These are phyloP conservation scores for Calidris pugnax DNA, from an alignment of 2,113 vertebrate species.

Conservation along the genomic window DNA sequence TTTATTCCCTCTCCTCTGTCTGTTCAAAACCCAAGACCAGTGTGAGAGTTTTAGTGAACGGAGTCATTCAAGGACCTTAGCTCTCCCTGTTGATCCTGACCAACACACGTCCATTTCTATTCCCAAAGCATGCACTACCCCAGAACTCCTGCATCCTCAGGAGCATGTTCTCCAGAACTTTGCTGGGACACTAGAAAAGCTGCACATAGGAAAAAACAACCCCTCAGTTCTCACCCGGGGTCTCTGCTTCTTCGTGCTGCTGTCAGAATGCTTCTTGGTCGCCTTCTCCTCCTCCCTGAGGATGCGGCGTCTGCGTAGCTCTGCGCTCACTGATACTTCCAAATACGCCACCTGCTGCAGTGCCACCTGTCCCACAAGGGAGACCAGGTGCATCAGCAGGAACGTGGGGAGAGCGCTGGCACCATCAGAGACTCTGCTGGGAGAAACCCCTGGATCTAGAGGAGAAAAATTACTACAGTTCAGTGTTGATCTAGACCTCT, in stretches of 20 bases:
- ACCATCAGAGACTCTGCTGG: not conserved
- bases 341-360: constrained; percentile 91
- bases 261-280: constrained; percentile 9
- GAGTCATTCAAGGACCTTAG: not conserved
- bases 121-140: not conserved
- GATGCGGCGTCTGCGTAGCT: constrained; percentile 86
- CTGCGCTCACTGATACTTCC: constrained; percentile 87
- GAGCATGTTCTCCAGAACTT: not conserved
- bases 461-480: not conserved
- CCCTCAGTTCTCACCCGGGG: constrained; percentile 50
- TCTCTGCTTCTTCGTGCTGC: constrained; percentile 25
- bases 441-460: constrained; percentile 6
- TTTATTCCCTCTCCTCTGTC: not conserved
- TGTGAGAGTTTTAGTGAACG: not conserved
- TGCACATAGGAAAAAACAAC: not conserved
- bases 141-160: not conserved
- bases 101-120: not conserved
- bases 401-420: constrained; percentile 55
- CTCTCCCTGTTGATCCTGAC: not conserved
- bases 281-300: constrained; percentile 78
- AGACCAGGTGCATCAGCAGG: constrained; percentile 85
- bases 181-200: not conserved
- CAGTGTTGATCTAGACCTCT: not conserved
- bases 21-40: not conserved
- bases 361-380: constrained; percentile 90